These are phyloP conservation scores for Thoracochromis brauschi DNA, from an alignment of 2,113 vertebrate species.

Conservation along the genomic window DNA sequence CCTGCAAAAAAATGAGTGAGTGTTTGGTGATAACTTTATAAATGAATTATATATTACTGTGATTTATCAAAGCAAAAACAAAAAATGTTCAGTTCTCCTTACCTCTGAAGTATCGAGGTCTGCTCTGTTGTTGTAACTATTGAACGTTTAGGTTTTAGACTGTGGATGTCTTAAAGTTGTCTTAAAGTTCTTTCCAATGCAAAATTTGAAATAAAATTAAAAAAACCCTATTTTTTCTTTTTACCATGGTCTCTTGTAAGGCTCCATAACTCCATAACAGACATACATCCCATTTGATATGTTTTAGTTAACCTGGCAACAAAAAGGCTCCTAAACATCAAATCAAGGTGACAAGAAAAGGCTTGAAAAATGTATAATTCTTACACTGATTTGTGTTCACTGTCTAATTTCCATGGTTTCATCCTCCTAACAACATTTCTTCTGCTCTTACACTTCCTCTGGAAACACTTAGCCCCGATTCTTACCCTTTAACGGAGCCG, in stretches of 20 bases:
- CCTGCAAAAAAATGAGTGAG: fast-evolving
- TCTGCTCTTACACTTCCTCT: constrained; percentile 29
- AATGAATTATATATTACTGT: not conserved
- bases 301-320: not conserved
- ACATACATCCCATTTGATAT: not conserved
- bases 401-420: constrained; percentile 3
- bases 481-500: constrained; percentile 36
- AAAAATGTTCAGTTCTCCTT: not conserved
- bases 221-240: not conserved
- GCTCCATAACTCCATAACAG: not conserved
- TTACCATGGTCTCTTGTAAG: not conserved
- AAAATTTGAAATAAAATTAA: fast-evolving
- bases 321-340: not conserved
- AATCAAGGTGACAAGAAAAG: not conserved
- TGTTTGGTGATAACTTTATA: not conserved
- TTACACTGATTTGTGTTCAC: not conserved
- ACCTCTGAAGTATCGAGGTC: not conserved
- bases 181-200: not conserved
- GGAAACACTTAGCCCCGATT: constrained; percentile 47
- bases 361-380: not conserved
- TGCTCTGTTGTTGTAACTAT: not conserved
- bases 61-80: not conserved
- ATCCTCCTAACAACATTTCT: not conserved
- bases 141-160: not conserved
- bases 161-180: not conserved